These are phyloP conservation scores for Melieria crassipennis DNA, from an alignment of 2,888 invertebrate species.

Conservation along the genomic window DNA sequence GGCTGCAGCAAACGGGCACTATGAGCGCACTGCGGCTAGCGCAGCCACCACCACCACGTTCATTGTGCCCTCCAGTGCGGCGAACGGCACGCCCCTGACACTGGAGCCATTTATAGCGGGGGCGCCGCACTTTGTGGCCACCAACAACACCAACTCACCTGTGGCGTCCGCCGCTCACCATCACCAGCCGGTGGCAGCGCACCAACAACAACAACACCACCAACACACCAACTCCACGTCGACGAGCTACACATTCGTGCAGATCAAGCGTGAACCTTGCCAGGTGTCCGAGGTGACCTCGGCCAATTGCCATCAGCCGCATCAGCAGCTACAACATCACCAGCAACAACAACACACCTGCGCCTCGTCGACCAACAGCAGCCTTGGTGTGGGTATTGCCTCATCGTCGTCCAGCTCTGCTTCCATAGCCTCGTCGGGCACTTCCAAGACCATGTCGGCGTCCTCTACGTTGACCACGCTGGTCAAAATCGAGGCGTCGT, in stretches of 20 bases:
- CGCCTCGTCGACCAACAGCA: slow-evolving; percentile 25
- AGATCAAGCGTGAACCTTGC: slow-evolving; percentile 65
- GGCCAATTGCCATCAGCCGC: slow-evolving; percentile 59
- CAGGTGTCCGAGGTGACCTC: slow-evolving; percentile 66
- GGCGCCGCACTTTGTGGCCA: slow-evolving; percentile 51
- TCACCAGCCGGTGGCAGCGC: slow-evolving; percentile 40
- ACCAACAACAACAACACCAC: slow-evolving; percentile 37
- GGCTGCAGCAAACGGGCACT: slow-evolving; percentile 45
- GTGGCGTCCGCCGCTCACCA: slow-evolving; percentile 39
- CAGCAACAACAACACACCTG: slow-evolving; percentile 44
- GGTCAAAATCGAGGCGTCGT: slow-evolving; percentile 65
- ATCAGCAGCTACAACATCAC: slow-evolving; percentile 45
- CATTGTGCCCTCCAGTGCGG: slow-evolving; percentile 53
- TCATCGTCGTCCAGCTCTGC: slow-evolving; percentile 49
- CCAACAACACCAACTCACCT: slow-evolving; percentile 41
- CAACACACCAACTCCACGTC: slow-evolving; percentile 58
- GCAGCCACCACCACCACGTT: slow-evolving; percentile 50
- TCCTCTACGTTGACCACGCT: slow-evolving; percentile 60
- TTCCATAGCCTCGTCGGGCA: slow-evolving; percentile 52
- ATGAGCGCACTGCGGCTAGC: slow-evolving; percentile 43
- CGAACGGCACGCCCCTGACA: slow-evolving; percentile 42
- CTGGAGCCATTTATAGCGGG: slow-evolving; percentile 54
- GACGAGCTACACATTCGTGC: slow-evolving; percentile 59
- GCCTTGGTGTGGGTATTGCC: slow-evolving; percentile 33
- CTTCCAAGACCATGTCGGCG: slow-evolving; percentile 60